These are phyloP conservation scores for Clarias gariepinus DNA, from an alignment of 2,113 vertebrate genomes.

Conservation along the genomic window DNA sequence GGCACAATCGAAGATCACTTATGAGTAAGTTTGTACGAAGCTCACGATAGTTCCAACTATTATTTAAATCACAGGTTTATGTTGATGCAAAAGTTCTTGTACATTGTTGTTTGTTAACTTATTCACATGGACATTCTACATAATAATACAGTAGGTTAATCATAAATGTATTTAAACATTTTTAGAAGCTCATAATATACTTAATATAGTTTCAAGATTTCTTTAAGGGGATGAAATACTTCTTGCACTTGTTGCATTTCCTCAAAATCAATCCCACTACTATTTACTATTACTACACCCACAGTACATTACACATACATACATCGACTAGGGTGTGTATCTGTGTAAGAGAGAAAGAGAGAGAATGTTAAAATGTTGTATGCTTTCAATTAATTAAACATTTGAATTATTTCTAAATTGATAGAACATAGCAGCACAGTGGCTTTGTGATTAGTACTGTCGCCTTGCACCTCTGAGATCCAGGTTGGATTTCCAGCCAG, in stretches of 20 bases:
- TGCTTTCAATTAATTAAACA: not conserved
- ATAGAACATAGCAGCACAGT: not conserved
- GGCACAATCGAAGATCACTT: not conserved
- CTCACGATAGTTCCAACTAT: not conserved
- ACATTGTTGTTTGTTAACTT: not conserved
- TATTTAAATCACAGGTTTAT: not conserved
- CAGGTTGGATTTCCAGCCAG: no score
- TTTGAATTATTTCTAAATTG: not conserved
- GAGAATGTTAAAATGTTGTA: no score
- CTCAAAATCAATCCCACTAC: no score
- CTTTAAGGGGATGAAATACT: no score
- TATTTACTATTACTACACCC: no score
- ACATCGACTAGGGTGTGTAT: no score
- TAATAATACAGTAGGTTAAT: not conserved
- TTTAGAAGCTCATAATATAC: not conserved
- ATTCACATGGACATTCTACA: not conserved
- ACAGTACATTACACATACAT: no score
- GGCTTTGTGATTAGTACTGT: no score
- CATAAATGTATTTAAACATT: not conserved
- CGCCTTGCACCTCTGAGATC: no score
- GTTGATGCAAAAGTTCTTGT: not conserved
- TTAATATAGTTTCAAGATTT: no score
- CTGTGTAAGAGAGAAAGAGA: no score
- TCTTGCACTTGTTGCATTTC: no score
- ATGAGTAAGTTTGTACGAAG: not conserved